phyloP scores from a whole-genome alignment of 2,888 invertebrate species.

The Trachelus iudaicus region DNA sequence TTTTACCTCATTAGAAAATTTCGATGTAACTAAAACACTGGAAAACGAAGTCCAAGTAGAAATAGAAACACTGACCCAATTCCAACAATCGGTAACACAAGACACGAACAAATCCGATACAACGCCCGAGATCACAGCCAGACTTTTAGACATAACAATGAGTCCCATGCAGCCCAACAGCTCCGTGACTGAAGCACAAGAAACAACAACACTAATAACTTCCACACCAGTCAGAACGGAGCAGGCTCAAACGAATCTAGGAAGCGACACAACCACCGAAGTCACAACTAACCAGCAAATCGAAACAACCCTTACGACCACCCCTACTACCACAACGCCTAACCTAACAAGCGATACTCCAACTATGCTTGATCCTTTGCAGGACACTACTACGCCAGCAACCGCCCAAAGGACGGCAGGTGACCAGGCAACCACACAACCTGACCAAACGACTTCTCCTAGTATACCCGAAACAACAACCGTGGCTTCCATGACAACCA shows the following conservation, averaged over 20 bases:
- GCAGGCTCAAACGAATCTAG: conserved; percentile 2
- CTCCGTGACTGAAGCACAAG: conserved; percentile 7
- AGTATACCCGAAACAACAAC: neutral
- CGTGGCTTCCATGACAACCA: neutral
- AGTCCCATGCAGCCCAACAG: conserved; percentile 26
- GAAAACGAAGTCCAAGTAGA: neutral
- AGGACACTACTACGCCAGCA: conserved; percentile 57
- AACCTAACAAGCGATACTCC: conserved; percentile 47
- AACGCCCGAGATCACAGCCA: neutral
- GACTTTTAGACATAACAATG: conserved; percentile 7
- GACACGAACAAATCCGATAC: neutral
- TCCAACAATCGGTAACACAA: neutral
- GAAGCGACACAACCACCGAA: conserved; percentile 13
- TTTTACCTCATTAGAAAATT: neutral
- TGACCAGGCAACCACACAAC: conserved; percentile 43
- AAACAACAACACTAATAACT: conserved; percentile 25
- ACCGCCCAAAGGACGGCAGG: conserved; percentile 64
- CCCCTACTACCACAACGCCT: conserved; percentile 39
- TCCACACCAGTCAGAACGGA: conserved; percentile 27
- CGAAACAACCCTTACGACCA: conserved; percentile 23
- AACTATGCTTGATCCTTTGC: conserved; percentile 60
- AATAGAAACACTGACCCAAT: conserved; percentile 2
- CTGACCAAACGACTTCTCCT: conserved; percentile 33
- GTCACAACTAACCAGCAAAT: conserved; percentile 28
- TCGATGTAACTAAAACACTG: neutral